Evolutionary conservation across 2,113 vertebrate genomes (phyloP).

Genomic region (Pachyramphus minor): DNA sequence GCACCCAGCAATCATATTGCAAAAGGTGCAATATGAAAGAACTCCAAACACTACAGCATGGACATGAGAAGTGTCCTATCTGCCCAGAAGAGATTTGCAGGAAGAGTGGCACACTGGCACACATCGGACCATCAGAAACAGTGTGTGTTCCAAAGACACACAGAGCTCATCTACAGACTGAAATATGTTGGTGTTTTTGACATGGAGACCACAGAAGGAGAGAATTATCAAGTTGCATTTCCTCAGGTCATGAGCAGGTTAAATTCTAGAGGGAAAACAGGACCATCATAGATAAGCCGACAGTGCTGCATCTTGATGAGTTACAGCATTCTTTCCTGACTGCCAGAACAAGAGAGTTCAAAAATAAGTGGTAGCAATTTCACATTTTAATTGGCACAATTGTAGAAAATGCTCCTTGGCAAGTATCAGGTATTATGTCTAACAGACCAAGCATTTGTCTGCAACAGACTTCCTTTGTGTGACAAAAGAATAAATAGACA

Average conservation of each 20-base stretch:
- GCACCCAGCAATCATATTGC: not conserved
- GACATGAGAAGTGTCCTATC: not conserved
- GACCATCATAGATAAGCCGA: not conserved
- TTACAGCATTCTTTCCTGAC: slow-evolving; percentile 10
- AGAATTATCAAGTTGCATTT: not conserved
- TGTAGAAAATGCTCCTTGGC: slow-evolving; percentile 55
- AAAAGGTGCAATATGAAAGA: not conserved
- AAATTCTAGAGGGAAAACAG: slow-evolving; percentile 14
- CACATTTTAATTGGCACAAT: slow-evolving; percentile 42
- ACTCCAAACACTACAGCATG: rapidly evolving
- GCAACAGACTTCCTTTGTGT: slow-evolving; percentile 45
- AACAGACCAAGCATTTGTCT: slow-evolving; percentile 55
- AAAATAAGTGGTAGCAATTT: slow-evolving; percentile 47
- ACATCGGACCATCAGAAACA: not conserved
- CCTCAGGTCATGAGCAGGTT: not conserved
- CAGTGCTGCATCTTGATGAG: slow-evolving; percentile 18
- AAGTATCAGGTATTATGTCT: slow-evolving; percentile 52
- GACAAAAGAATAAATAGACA: slow-evolving; percentile 35
- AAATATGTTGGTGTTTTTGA: not conserved
- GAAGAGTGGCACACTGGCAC: rapidly evolving
- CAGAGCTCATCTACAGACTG: not conserved
- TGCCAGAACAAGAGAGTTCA: slow-evolving; percentile 15
- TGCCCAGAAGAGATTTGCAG: not conserved
- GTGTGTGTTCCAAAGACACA: not conserved
- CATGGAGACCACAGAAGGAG: not conserved